phyloP scores from a whole-genome alignment of 2,797 vertebrate species.

The Falco rusticolus region DNA sequence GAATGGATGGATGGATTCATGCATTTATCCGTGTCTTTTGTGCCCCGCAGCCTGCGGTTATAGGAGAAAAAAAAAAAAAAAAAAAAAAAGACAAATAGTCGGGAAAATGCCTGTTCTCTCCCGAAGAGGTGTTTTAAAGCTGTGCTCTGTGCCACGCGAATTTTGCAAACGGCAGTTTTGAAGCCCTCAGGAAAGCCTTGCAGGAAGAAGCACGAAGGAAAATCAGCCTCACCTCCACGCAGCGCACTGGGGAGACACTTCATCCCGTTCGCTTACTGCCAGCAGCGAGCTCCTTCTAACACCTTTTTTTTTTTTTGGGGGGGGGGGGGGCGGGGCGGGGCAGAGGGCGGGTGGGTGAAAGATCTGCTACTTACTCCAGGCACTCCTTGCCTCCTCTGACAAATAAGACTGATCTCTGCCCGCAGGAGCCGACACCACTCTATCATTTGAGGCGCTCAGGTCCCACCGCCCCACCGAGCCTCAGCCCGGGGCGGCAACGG shows the following conservation, averaged over 20 bases:
- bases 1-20: not conserved
- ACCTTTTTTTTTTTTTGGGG: not conserved
- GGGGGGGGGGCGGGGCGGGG: too few relatives aligned
- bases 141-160: accelerated
- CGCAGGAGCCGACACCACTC: too few relatives aligned
- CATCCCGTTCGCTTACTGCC: not conserved
- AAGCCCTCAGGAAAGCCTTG: not conserved
- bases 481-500: not conserved
- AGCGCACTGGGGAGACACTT: not conserved
- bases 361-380: not conserved
- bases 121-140: not conserved
- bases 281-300: not conserved
- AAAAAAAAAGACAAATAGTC: not conserved
- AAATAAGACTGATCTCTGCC: not conserved
- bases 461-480: not conserved
- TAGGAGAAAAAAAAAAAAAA: not conserved
- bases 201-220: not conserved
- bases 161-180: not conserved
- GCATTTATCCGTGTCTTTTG: not conserved
- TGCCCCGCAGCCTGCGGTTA: accelerated
- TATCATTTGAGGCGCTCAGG: accelerated
- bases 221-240: accelerated
- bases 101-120: not conserved
- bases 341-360: too few relatives aligned
- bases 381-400: too few relatives aligned